Evolutionary conservation across 2,888 invertebrate species (phyloP).

Genomic region (Nipponacmea schrenckii): DNA sequence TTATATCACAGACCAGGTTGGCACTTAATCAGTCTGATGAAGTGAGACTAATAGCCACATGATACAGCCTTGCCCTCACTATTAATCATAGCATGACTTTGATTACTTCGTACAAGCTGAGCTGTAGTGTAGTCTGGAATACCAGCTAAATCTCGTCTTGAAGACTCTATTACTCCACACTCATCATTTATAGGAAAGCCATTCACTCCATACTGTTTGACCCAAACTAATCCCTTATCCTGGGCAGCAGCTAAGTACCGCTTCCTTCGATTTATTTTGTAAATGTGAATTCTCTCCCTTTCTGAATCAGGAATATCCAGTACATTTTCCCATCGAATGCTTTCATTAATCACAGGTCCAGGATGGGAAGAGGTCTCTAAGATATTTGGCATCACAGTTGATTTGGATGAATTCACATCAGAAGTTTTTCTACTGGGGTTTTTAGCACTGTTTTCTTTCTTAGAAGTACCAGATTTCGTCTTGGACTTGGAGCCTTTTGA

Average conservation of each 20-base stretch:
- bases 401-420: neutral
- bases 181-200: conserved; percentile 49
- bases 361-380: neutral
- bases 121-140: conserved; percentile 2
- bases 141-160: conserved; percentile 5
- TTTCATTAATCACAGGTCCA: conserved; percentile 35
- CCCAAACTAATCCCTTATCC: conserved; percentile 57
- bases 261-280: conserved; percentile 63
- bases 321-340: conserved; percentile 59
- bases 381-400: neutral
- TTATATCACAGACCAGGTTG: too few species aligned
- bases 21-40: too few species aligned
- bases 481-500: neutral
- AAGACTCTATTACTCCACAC: conserved; percentile 33
- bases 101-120: conserved; percentile 17
- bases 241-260: conserved; percentile 61
- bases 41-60: neutral
- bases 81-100: conserved; percentile 19
- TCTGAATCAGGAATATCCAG: conserved; percentile 54
- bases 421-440: neutral
- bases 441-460: neutral
- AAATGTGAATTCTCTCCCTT: conserved; percentile 51
- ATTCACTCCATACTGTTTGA: conserved; percentile 44
- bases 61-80: conserved; percentile 8
- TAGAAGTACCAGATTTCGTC: neutral